Conservation (phyloP, 2,113 vertebrate genomes). For the Probosciger aterrimus region DNA sequence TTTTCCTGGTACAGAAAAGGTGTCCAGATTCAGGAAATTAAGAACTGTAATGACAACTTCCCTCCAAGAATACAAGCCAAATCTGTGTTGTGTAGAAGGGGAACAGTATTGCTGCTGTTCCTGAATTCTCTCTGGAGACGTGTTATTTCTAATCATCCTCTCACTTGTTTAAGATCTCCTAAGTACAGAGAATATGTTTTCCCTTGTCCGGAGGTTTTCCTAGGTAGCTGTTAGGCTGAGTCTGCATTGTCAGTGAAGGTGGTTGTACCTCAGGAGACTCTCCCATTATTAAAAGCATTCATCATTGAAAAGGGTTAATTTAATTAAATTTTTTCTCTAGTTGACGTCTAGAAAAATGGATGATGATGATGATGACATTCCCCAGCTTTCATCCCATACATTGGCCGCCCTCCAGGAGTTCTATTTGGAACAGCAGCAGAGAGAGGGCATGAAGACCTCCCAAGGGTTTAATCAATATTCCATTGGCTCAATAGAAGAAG, state of each 20-base stretch:
- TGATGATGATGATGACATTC: slow-evolving; percentile 81
- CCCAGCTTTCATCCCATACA: slow-evolving; percentile 82
- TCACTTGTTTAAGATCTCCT: neutral
- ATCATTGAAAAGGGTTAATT: neutral
- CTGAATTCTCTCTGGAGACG: neutral
- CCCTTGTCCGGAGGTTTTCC: neutral
- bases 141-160: neutral
- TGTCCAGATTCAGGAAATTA: neutral
- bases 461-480: slow-evolving; percentile 65
- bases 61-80: neutral
- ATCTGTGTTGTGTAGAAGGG: neutral
- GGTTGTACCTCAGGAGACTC: neutral
- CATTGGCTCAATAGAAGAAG: slow-evolving; percentile 85
- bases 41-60: neutral
- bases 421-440: slow-evolving; percentile 78
- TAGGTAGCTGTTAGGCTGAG: neutral
- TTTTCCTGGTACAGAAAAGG: neutral
- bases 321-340: neutral
- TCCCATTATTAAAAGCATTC: neutral
- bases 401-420: slow-evolving; percentile 92
- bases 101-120: neutral
- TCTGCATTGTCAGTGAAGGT: neutral
- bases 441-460: slow-evolving; percentile 25
- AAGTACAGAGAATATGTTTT: neutral
- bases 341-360: slow-evolving; percentile 72